Conservation (phyloP, 2,888 invertebrate genomes). For the Microctonus brassicae region DNA sequence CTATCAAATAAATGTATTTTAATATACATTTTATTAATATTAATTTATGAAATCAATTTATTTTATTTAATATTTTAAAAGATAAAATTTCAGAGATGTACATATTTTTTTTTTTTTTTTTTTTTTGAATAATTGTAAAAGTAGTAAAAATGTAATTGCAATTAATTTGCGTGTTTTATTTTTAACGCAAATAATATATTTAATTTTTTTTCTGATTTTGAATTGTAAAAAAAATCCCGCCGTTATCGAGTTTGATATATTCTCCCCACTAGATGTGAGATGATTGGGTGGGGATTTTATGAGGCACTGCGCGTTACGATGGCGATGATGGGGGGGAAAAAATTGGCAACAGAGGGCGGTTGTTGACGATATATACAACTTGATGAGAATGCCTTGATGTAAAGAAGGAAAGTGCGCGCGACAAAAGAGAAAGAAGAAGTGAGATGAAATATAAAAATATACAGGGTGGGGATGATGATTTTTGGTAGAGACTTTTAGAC, state of each 20-base stretch:
- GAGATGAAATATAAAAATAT: neutral
- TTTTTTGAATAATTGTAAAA: too few relatives aligned
- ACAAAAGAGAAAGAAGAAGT: neutral
- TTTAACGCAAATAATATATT: too few relatives aligned
- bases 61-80: too few relatives aligned
- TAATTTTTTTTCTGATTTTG: neutral
- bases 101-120: too few relatives aligned
- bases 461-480: conserved; percentile 1
- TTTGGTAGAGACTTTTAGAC: conserved; percentile 48
- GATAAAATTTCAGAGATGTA: too few relatives aligned
- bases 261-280: neutral
- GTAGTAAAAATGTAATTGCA: too few relatives aligned
- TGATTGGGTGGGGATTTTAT: neutral
- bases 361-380: neutral
- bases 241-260: conserved; percentile 2
- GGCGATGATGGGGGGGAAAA: too few relatives aligned
- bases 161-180: too few relatives aligned
- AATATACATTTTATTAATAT: too few relatives aligned
- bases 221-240: conserved; percentile 8
- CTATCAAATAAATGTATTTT: too few relatives aligned
- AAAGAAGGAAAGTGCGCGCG: neutral
- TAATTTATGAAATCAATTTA: too few relatives aligned
- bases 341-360: neutral
- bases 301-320: neutral
- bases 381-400: neutral